phyloP scores from a whole-genome alignment of 35 echinoderm and acorn worm species.

The Ophioderma brevispina region DNA sequence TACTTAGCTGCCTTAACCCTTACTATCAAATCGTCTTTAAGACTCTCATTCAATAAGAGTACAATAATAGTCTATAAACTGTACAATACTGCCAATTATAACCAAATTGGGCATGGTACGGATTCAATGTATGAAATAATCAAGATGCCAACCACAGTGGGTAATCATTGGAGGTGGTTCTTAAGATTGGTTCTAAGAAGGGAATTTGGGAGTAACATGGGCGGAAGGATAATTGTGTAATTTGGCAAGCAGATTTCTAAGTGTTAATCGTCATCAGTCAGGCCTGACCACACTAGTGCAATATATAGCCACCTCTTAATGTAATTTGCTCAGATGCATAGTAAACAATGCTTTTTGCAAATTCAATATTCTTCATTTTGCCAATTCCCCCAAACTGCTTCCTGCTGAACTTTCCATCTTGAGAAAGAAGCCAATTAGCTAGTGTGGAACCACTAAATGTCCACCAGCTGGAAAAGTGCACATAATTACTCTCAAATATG shows the following conservation, averaged over 20 bases:
- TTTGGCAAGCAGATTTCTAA: neutral
- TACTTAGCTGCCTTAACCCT: too few species aligned
- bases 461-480: neutral
- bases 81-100: too few species aligned
- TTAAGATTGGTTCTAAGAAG: too few species aligned
- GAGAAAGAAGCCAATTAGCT: neutral
- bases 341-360: conserved; percentile 11
- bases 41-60: too few species aligned
- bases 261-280: neutral
- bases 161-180: too few species aligned
- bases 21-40: too few species aligned
- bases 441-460: neutral
- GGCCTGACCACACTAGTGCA: neutral
- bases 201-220: too few species aligned
- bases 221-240: too few species aligned
- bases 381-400: neutral
- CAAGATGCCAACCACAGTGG: too few species aligned
- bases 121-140: too few species aligned
- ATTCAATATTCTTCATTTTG: neutral
- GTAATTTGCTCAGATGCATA: neutral
- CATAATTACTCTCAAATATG: conserved; percentile 1
- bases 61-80: too few species aligned
- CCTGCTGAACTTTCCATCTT: neutral
- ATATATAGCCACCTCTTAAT: neutral
- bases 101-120: too few species aligned